Evolutionary conservation across 2,113 vertebrate species (phyloP).

Genomic region (Anhinga anhinga): DNA sequence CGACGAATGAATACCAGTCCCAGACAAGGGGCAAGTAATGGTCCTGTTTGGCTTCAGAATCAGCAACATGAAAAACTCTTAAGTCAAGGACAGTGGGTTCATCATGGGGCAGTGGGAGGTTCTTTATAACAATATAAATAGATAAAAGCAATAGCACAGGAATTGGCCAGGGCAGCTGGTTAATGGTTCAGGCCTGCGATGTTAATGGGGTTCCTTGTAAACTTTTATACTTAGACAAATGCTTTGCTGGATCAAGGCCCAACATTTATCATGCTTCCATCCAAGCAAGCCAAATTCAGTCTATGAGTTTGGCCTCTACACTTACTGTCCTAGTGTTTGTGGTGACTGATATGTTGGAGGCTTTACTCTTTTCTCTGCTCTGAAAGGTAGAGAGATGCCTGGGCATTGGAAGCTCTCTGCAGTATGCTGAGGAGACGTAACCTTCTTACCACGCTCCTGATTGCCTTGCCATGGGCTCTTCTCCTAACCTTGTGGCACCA

Average conservation of each 20-base stretch:
- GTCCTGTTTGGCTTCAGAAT: neutral
- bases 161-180: neutral
- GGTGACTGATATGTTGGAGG: neutral
- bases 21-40: neutral
- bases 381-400: conserved; percentile 72
- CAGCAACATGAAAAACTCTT: neutral
- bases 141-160: neutral
- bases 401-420: conserved; percentile 61
- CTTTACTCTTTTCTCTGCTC: neutral
- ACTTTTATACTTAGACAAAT: neutral
- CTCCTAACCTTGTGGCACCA: conserved; percentile 77
- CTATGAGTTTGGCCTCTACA: neutral
- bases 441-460: conserved; percentile 76
- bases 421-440: conserved; percentile 79
- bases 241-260: neutral
- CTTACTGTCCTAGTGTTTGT: neutral
- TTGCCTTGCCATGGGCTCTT: conserved; percentile 75
- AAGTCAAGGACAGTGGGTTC: neutral
- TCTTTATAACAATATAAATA: neutral
- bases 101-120: neutral
- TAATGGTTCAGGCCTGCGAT: neutral
- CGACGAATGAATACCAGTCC: neutral
- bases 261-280: neutral
- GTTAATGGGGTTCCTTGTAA: neutral
- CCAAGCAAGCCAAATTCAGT: neutral